Base-by-base conservation (phyloP, 1,140 invertebrate species). In the Chironomus striatipennis region DNA sequence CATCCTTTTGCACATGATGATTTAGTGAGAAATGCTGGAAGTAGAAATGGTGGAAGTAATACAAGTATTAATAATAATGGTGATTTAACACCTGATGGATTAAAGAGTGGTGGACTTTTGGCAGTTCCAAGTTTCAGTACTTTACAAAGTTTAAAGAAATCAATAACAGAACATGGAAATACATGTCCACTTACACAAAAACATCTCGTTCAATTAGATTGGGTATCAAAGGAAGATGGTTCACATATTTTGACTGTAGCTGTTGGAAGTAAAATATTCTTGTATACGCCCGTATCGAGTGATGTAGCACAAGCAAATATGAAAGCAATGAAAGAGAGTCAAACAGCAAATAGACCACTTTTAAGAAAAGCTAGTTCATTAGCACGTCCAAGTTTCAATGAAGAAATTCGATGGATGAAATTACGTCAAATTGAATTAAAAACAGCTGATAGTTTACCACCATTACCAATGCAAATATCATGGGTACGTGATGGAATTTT, bases 181-280 rank as follows among this genome's bases (percentile, higher is more conserved):
- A 94, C 93, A 0, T 95, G 92, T 79, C 92, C 93, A 0, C 79
- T 95, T 1, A 94, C 92, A 0, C 93, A 94, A 79, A 94, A 94
- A 82, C 91, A 93, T 82, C 82, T 93, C 5, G 94, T 99, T 1
- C 95, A 98, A 80, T 83, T 99, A 42, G 98, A 99, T 84, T 99
- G 98, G 98, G 97, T 98, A 3, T 98, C 97, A 0, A 97, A 97
- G 77, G 97, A 99, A 81, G 97, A 99, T 83, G 98, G 98, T 2
- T 96, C 95, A 0, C 97, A 99, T 83, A 96, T 99, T 77, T 83
- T 99, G 7, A 99, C 98, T 0, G 95, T 99, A 0, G 96, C 93
- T 0, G 94, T 99, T 73, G 96, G 96, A 1, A 95, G 95, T 73
- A 96, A 98, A 82, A 90, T 95, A 3, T 86, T 95, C 80, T 79